These are phyloP conservation scores for Muscicapa comitata DNA, from an alignment of 2,797 vertebrate species.

Conservation along the genomic window DNA sequence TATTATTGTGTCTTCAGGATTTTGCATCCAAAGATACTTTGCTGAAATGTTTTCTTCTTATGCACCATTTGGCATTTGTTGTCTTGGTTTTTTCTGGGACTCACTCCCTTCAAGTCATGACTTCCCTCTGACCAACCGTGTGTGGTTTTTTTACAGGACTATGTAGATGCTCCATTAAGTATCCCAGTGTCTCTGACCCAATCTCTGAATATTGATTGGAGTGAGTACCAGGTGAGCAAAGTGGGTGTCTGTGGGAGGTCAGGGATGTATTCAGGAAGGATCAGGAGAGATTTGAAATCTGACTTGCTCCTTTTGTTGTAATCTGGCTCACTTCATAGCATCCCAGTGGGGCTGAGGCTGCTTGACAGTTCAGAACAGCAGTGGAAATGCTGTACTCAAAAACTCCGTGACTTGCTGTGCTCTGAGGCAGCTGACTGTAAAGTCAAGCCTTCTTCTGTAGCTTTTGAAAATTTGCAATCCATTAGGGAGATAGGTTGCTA, in stretches of 20 bases:
- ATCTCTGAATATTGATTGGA: conserved; percentile 94
- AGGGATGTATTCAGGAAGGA: not conserved
- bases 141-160: conserved; percentile 80
- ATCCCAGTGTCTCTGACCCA: conserved; percentile 88
- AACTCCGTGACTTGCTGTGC: not conserved
- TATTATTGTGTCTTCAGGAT: not conserved
- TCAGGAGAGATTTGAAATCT: not conserved
- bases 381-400: not conserved
- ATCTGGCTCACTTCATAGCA: not conserved
- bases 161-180: conserved; percentile 93
- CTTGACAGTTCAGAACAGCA: not conserved
- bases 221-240: conserved; percentile 89
- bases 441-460: not conserved
- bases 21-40: not conserved
- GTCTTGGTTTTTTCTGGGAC: not conserved
- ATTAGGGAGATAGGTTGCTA: not conserved
- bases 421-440: not conserved
- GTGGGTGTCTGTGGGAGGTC: not conserved
- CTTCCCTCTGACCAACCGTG: not conserved
- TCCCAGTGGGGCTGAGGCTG: not conserved
- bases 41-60: not conserved
- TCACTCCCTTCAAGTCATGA: not conserved
- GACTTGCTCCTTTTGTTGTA: not conserved
- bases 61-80: not conserved
- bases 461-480: not conserved